Percentiles rank a stretch among this genome's conserved stretches.
phyloP scores from a whole-genome alignment of 64 coral and sea anemone genomes.

The Hydrozoanthus tunicans region DNA sequence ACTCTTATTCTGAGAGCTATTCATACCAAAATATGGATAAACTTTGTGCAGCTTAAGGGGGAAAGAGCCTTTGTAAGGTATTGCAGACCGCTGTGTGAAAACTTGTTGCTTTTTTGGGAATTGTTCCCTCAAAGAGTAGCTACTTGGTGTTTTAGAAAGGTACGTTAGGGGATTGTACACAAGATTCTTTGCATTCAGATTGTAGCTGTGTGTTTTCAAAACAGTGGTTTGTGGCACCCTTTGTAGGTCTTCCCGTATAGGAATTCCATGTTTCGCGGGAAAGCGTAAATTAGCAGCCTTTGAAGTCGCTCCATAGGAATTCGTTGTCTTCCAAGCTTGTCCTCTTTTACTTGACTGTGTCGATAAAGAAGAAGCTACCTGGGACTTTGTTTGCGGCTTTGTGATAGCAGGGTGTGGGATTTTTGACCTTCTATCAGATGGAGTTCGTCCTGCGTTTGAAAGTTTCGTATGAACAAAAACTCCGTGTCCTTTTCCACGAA shows the following conservation, averaged over 20 bases:
- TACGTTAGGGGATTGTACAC: neutral
- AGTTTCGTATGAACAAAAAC: conserved; percentile 15
- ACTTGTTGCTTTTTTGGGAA: neutral
- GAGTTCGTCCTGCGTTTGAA: conserved; percentile 22
- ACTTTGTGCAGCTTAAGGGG: conserved; percentile 79
- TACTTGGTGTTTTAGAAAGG: neutral
- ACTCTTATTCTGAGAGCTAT: neutral
- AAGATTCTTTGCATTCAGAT: neutral
- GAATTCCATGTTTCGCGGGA: neutral
- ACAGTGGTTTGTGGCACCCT: neutral
- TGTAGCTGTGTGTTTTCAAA: neutral
- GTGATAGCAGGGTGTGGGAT: neutral
- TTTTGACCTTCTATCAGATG: conserved; percentile 32
- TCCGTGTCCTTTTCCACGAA: conserved; percentile 22
- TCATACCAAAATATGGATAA: conserved; percentile 50
- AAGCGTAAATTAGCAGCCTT: neutral
- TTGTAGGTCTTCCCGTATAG: neutral
- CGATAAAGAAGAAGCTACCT: neutral
- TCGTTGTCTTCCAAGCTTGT: neutral
- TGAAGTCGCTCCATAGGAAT: neutral
- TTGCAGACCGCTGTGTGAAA: neutral
- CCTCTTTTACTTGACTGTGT: neutral
- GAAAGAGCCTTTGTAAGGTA: conserved; percentile 65
- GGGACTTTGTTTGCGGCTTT: neutral
- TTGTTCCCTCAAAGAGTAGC: neutral